Conservation (phyloP, 2,888 invertebrate species). For the Phrixothrix hirtus region DNA sequence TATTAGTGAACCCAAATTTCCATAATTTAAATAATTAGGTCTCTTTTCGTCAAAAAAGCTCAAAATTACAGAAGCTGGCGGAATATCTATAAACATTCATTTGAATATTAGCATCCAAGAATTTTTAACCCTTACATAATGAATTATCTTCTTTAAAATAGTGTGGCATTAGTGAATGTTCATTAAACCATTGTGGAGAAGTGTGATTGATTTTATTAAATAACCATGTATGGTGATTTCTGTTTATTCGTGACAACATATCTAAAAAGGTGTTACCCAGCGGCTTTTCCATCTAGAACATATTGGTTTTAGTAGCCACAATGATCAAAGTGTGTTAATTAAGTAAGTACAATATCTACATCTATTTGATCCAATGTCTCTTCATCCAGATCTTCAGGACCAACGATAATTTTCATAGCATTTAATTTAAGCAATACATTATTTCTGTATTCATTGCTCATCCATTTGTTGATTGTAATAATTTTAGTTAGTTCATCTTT, state of each 20-base stretch:
- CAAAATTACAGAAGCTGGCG: slow-evolving; percentile 1
- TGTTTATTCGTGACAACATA: neutral
- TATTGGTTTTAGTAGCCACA: no score
- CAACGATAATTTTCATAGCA: slow-evolving; percentile 33
- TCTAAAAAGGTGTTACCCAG: neutral
- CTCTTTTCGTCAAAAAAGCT: slow-evolving; percentile 85
- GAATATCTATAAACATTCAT: neutral
- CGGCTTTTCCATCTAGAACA: neutral
- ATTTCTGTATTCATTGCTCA: slow-evolving; percentile 35
- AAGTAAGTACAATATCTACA: neutral
- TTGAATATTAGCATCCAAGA: neutral
- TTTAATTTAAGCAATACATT: slow-evolving; percentile 24
- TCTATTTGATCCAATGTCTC: neutral
- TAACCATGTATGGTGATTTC: neutral
- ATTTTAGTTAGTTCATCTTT: slow-evolving; percentile 27
- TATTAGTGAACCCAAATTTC: slow-evolving; percentile 87
- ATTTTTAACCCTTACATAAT: neutral
- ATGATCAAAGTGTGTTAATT: no score
- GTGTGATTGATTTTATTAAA: neutral
- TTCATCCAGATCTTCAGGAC: neutral
- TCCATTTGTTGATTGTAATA: slow-evolving; percentile 26
- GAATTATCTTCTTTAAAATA: neutral
- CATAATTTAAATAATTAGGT: slow-evolving; percentile 90
- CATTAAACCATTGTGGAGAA: neutral
- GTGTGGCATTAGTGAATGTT: neutral